Evolutionary conservation across 2,888 invertebrate genomes (phyloP).

Genomic region (Dascillus cervinus): DNA sequence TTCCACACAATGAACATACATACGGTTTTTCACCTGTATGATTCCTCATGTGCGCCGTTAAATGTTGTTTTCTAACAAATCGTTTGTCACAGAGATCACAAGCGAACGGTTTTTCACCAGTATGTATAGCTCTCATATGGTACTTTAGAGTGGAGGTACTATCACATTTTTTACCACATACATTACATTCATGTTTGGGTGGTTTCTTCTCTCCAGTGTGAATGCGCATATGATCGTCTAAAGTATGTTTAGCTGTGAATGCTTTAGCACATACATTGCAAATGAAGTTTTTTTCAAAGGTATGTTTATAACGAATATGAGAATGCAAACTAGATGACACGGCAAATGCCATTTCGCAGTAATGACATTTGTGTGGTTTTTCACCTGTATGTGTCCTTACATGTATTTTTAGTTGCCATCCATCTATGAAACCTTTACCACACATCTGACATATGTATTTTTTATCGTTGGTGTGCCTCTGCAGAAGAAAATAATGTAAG

Average conservation of each 20-base stretch:
- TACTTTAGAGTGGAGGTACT: constrained; percentile 13
- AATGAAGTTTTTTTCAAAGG: constrained; percentile 6
- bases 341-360: constrained; percentile 6
- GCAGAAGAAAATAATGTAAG: constrained; percentile 2
- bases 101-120: constrained; percentile 23
- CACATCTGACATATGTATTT: constrained; percentile 7
- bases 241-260: constrained; percentile 5
- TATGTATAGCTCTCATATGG: constrained; percentile 24
- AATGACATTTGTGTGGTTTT: constrained; percentile 3
- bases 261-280: constrained; percentile 5
- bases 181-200: constrained; percentile 5
- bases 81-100: constrained; percentile 22
- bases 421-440: constrained; percentile 7
- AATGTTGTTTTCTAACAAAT: constrained; percentile 23
- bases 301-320: constrained; percentile 6
- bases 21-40: constrained; percentile 24
- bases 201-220: constrained; percentile 5
- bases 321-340: constrained; percentile 5
- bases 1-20: constrained; percentile 12
- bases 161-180: constrained; percentile 9
- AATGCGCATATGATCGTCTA: constrained; percentile 5
- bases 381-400: constrained; percentile 6
- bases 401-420: constrained; percentile 7
- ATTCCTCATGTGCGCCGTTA: constrained; percentile 22
- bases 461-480: constrained; percentile 8